These are phyloP conservation scores for Engystomops pustulosus DNA, from an alignment of 2,113 vertebrate species.

Conservation along the genomic window DNA sequence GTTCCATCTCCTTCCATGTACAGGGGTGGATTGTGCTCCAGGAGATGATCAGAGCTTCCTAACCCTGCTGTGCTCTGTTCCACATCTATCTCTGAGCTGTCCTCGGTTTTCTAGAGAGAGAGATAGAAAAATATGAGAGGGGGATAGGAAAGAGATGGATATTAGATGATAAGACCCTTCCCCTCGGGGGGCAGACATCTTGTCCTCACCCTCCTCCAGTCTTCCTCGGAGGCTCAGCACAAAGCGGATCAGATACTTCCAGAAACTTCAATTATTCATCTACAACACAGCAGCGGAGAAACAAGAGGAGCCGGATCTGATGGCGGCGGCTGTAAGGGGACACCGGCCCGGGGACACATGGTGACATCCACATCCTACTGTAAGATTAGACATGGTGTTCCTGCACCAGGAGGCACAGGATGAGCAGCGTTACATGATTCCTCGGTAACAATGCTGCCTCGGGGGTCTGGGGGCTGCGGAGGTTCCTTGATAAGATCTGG, in stretches of 20 bases:
- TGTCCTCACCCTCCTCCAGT: too few relatives aligned
- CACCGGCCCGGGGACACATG: neutral
- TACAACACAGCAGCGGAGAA: conserved; percentile 7
- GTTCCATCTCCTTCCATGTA: too few relatives aligned
- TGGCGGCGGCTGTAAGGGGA: conserved; percentile 17
- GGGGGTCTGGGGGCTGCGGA: neutral
- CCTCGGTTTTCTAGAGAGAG: neutral
- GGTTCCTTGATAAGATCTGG: neutral
- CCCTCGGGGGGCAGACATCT: too few relatives aligned
- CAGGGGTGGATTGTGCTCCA: too few relatives aligned
- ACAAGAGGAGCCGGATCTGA: neutral
- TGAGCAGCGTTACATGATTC: neutral
- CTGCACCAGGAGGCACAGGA: neutral
- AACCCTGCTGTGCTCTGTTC: too few relatives aligned
- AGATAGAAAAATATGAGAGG: neutral
- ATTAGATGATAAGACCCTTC: too few relatives aligned
- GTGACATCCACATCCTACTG: neutral
- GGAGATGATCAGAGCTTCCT: too few relatives aligned
- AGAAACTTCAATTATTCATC: conserved; percentile 37
- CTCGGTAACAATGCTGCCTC: neutral
- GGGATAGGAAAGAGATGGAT: too few relatives aligned
- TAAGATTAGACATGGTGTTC: neutral
- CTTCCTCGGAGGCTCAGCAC: too few relatives aligned
- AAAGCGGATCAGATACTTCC: neutral
- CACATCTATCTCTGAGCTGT: too few relatives aligned